Base-by-base conservation (phyloP, 1,140 invertebrate genomes). In the Pemphigus obesinymphae region DNA sequence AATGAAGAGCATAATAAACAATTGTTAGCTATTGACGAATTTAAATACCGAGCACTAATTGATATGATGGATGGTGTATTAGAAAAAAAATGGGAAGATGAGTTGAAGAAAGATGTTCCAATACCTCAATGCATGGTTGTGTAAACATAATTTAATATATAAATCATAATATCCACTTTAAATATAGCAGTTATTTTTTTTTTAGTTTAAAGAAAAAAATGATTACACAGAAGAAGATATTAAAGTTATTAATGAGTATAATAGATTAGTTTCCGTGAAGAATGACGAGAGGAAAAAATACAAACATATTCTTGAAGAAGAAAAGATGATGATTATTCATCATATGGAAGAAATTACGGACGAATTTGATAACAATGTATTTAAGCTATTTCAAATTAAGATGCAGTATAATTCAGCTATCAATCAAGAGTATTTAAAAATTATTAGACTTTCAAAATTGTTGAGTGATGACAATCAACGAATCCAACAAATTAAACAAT, bases 51-150 rank as follows among this genome's bases (percentile, higher is more conserved):
- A 23, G 91, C 91, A 0, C 86, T 93, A 43, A 90, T 91, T 76
- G 85, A 87, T 34, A 93, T 93, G 92, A 94, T 93, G 92, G 91
- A 93, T 84, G 92, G 92, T 1, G 90, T 92, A 20, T 85, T 93
- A 82, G 92, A 93, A 86, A 87, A 91, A 45, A 87, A 90, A 40
- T 92, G 91, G 92, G 92, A 93, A 85, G 92, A 93, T 85, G 88
- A 90, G 84, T 89, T 93, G 70, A 92, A 92, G 86, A 91, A 90
- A 83, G 91, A 92, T 37, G 88, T 93, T 4, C 90, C 90, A 0
- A 88, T 88, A 85, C 92, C 92, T 0, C 87, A 88, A 63, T 93
- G 91, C 84, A 91, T 93, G 90, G 87, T 91, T 37, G 0, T 11
- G 85, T 86, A 13, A 23, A 20, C 26, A 43, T 50, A 48, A 20